Evolutionary conservation across 2,888 invertebrate genomes (phyloP), one percentile per base, ranked within the genome.

Genomic region (Orthosia gracilis): DNA sequence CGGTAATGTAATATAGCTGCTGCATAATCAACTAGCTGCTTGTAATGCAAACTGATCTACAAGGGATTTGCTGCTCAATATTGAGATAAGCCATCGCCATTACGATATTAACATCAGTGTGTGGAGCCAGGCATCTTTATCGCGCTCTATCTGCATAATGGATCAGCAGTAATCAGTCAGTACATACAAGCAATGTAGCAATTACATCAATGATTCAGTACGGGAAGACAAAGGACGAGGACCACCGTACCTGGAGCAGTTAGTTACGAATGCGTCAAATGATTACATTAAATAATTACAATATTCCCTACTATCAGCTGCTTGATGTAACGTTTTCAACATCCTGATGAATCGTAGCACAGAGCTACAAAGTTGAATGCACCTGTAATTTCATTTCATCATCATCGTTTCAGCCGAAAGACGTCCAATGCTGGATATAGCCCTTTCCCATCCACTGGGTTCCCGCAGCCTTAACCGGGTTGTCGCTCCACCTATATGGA

Each of bases 31-130:
- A 58, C n/a, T 17, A 21, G 5, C 21, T 49, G 40, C 49, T 54
- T 45, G 47, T 12, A 40, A 54, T 77, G 49, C 64, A 40, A 62
- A 77, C 77, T 76, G 54, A 76, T 69, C n/a, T 13, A 55, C 65
- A 49, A 55, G 62, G 31, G 47, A 54, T 26, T 26, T 47, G 23
- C 3, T 57, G 49, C n/a, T 54, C 47, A 26, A 77, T 67, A 40
- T 76, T 17, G 23, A 67, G 49, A 50, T 50, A 69, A 21, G 26
- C 40, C 40, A 45, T 49, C 55, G 40, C 21, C 40, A 21, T 26
- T 26, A 31, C 13, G 69, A 57, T 45, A 57, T 31, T n/a, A 50
- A 52, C 21, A 50, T 31, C 18, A 31, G 12, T 5, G 26, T 50
- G n/a, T 21, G 18, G 40, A 5, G 18, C 21, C 23, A 40, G 4